These are phyloP conservation scores for Junonia oenone DNA, from an alignment of 2,888 invertebrate species.

Conservation along the genomic window DNA sequence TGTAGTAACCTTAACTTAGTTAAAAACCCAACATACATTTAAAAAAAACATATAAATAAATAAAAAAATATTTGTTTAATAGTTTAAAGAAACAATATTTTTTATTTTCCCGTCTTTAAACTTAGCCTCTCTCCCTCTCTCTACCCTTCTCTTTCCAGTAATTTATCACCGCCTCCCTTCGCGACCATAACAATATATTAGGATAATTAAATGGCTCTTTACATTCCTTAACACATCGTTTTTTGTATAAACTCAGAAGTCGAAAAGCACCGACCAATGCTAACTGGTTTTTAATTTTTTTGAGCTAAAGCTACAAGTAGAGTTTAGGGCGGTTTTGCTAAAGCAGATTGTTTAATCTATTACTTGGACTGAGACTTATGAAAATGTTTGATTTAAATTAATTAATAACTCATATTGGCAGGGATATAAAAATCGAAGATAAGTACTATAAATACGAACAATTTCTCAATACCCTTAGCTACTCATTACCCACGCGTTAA, in stretches of 20 bases:
- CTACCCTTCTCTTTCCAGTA: slow-evolving; percentile 41
- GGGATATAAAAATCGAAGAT: too few species aligned
- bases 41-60: not conserved
- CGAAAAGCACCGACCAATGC: slow-evolving; percentile 75
- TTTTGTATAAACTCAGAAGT: slow-evolving; percentile 70
- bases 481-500: slow-evolving; percentile 13
- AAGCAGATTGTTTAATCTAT: slow-evolving; percentile 11
- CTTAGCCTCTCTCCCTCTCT: slow-evolving; percentile 35
- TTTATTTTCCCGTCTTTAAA: slow-evolving; percentile 55
- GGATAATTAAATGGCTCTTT: slow-evolving; percentile 79
- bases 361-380: not conserved
- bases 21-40: not conserved
- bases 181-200: slow-evolving; percentile 78
- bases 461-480: slow-evolving; percentile 5
- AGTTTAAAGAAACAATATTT: slow-evolving; percentile 30
- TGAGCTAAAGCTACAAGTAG: slow-evolving; percentile 74
- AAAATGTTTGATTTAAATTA: not conserved
- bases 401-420: too few species aligned
- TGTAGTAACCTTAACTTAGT: too few species aligned
- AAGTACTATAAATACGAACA: not conserved
- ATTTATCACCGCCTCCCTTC: slow-evolving; percentile 73
- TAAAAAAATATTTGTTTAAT: not conserved
- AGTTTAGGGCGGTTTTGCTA: slow-evolving; percentile 69
- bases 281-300: slow-evolving; percentile 74
- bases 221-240: slow-evolving; percentile 78